Percentiles rank a stretch among this genome's conserved stretches.
Evolutionary conservation across 2,888 invertebrate species (phyloP).

Genomic region (Ophion ventricosus): DNA sequence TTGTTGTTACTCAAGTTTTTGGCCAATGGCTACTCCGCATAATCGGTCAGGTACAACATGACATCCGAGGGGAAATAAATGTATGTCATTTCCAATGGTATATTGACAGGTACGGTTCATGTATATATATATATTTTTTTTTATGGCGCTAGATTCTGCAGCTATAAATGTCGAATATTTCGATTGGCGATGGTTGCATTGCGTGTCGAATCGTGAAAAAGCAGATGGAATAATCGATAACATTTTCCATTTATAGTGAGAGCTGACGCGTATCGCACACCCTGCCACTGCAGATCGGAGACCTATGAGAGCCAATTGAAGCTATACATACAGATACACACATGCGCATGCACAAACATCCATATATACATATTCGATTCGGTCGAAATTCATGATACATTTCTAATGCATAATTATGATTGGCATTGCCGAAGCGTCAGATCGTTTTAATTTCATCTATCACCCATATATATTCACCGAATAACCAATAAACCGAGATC

Average conservation of each 20-base stretch:
- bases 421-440: constrained; percentile 53
- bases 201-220: constrained; percentile 63
- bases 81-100: constrained; percentile 51
- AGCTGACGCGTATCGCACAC: constrained; percentile 49
- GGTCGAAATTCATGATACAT: constrained; percentile 48
- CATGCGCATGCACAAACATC: neutral
- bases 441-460: constrained; percentile 56
- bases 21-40: neutral
- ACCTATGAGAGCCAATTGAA: constrained; percentile 18
- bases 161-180: constrained; percentile 62
- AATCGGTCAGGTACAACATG: neutral
- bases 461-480: neutral
- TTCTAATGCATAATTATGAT: constrained; percentile 66
- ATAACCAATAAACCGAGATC: constrained; percentile 5
- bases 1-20: neutral
- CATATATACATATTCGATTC: neutral
- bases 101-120: constrained; percentile 30
- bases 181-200: constrained; percentile 42
- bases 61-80: constrained; percentile 15
- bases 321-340: neutral
- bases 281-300: constrained; percentile 1
- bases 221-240: constrained; percentile 59
- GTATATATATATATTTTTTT: constrained; percentile 7
- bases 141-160: constrained; percentile 15
- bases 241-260: constrained; percentile 45